These are phyloP conservation scores for Agapetus fuscipes DNA, from an alignment of 2,888 invertebrate species.

Conservation along the genomic window DNA sequence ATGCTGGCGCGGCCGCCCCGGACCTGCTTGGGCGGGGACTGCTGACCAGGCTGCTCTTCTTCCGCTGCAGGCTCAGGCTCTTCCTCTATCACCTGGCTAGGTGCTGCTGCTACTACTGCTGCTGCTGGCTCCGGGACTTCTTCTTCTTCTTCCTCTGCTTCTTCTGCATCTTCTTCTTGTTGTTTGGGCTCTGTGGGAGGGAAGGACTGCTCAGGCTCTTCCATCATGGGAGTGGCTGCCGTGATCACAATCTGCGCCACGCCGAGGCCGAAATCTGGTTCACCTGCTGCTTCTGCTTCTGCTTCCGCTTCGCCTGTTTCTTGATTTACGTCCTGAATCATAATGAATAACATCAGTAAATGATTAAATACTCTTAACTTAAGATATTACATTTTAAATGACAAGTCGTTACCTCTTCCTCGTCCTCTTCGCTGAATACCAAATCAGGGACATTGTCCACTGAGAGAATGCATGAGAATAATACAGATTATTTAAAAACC, in stretches of 20 bases:
- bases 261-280: conserved; percentile 59
- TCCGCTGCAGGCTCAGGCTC: conserved; percentile 52
- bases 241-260: conserved; percentile 89
- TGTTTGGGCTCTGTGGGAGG: conserved; percentile 44
- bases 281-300: conserved; percentile 23
- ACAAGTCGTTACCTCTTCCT: background rate
- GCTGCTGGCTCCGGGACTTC: conserved; percentile 24
- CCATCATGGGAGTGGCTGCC: conserved; percentile 86
- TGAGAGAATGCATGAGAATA: background rate
- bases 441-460: background rate
- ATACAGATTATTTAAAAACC: background rate
- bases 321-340: conserved; percentile 3
- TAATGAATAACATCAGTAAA: too few relatives aligned
- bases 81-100: conserved; percentile 49
- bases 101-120: conserved; percentile 42
- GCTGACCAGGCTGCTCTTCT: conserved; percentile 47
- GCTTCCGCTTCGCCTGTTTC: conserved; percentile 21
- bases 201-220: conserved; percentile 73
- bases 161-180: conserved; percentile 11
- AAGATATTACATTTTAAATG: background rate
- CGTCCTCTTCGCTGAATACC: background rate
- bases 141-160: conserved; percentile 14
- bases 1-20: conserved; percentile 74
- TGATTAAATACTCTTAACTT: too few relatives aligned
- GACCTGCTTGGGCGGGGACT: conserved; percentile 55